These are phyloP conservation scores for Peromyscus nudipes DNA, from an alignment of 2,797 vertebrate species.

Conservation along the genomic window DNA sequence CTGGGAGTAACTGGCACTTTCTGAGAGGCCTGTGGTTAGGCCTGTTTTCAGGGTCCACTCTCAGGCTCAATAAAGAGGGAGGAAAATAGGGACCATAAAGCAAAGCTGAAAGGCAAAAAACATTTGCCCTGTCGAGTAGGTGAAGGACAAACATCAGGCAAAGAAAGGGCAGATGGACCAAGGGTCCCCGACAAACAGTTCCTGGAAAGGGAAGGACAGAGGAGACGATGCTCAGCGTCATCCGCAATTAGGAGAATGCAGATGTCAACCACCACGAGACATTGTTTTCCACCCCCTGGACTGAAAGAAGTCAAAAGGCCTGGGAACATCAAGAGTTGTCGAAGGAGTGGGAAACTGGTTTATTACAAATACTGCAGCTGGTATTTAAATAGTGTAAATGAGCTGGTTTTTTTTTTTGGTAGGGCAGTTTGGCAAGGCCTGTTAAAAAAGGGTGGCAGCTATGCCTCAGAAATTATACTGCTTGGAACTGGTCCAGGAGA, in stretches of 20 bases:
- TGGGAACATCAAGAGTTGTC: neutral
- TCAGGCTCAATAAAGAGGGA: constrained; percentile 49
- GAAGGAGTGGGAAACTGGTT: neutral
- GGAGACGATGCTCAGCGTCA: neutral
- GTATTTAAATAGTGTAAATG: neutral
- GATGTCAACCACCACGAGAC: constrained; percentile 7
- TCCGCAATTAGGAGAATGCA: neutral
- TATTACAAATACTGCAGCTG: neutral
- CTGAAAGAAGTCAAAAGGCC: constrained; percentile 5
- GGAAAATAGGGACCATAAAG: constrained; percentile 56
- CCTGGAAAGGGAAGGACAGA: neutral
- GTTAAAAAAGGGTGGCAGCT: neutral
- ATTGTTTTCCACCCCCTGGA: neutral
- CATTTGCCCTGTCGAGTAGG: neutral
- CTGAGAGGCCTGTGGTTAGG: constrained; percentile 76
- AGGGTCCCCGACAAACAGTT: neutral
- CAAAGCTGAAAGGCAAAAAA: constrained; percentile 54
- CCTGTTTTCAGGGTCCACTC: constrained; percentile 76
- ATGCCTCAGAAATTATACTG: neutral
- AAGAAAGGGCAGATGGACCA: neutral
- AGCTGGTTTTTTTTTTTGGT: neutral
- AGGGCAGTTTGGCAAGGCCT: neutral
- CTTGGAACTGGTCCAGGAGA: neutral
- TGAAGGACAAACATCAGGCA: neutral
- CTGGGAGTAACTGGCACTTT: constrained; percentile 32